Evolutionary conservation across 2,113 vertebrate genomes (phyloP).

Genomic region (Gulo gulo): DNA sequence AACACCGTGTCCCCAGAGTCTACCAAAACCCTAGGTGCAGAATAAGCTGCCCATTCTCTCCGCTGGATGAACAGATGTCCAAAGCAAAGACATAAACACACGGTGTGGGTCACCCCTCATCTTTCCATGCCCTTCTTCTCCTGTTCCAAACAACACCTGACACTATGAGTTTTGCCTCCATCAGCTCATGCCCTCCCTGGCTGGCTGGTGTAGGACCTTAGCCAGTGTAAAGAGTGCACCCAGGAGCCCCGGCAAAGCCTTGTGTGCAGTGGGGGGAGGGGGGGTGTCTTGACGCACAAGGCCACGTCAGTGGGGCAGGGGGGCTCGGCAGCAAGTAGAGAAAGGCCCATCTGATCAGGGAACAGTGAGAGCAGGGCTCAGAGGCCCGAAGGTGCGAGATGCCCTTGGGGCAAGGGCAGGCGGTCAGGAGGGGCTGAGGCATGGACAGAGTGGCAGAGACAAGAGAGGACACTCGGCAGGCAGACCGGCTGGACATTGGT

Average conservation of each 20-base stretch:
- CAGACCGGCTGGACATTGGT: accelerated
- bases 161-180: neutral
- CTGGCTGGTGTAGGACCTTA: neutral
- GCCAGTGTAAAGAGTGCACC: neutral
- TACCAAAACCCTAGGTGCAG: neutral
- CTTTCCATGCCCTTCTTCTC: neutral
- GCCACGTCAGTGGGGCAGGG: neutral
- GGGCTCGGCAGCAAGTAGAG: neutral
- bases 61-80: neutral
- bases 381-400: neutral
- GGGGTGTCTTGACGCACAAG: neutral
- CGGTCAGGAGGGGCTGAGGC: no score
- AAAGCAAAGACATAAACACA: neutral
- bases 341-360: neutral
- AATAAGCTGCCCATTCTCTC: neutral
- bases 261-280: neutral
- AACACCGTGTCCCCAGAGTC: neutral
- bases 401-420: neutral
- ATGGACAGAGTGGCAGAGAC: neutral
- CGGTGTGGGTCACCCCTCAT: neutral
- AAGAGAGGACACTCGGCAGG: neutral
- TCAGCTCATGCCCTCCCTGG: neutral
- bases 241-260: neutral
- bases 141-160: neutral
- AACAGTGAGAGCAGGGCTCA: neutral